Evolutionary conservation across 2,888 invertebrate genomes (phyloP).

Genomic region (Metacarcinus magister): DNA sequence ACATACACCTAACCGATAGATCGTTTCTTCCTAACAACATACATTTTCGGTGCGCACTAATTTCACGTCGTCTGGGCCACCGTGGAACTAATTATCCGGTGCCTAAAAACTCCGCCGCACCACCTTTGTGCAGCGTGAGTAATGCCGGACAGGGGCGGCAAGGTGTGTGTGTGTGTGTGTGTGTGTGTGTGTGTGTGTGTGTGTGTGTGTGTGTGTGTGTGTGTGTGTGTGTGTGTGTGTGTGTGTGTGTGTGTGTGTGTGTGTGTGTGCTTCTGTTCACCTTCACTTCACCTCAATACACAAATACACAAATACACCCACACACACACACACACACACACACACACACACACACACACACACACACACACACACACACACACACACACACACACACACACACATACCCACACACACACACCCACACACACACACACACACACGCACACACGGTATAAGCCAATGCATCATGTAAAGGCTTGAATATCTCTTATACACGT

Average conservation of each 20-base stretch:
- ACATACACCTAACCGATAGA: background rate
- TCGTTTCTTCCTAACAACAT: background rate
- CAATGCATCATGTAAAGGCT: no score
- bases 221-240: conserved; percentile 35
- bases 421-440: no score
- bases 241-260: conserved; percentile 23
- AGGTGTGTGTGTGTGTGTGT: background rate
- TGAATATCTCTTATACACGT: no score
- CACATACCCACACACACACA: no score
- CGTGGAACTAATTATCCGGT: background rate
- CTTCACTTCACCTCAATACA: background rate
- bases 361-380: no score
- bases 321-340: no score
- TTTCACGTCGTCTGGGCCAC: background rate
- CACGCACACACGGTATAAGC: no score
- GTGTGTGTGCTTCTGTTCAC: no score
- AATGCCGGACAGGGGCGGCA: background rate
- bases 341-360: no score
- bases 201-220: conserved; percentile 26
- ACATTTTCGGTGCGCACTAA: background rate
- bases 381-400: no score
- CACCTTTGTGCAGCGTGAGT: background rate
- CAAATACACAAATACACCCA: no score
- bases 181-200: conserved; percentile 22
- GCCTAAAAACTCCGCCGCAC: background rate